phyloP scores from a whole-genome alignment of 2,888 invertebrate species.

The Julus scandinavius region DNA sequence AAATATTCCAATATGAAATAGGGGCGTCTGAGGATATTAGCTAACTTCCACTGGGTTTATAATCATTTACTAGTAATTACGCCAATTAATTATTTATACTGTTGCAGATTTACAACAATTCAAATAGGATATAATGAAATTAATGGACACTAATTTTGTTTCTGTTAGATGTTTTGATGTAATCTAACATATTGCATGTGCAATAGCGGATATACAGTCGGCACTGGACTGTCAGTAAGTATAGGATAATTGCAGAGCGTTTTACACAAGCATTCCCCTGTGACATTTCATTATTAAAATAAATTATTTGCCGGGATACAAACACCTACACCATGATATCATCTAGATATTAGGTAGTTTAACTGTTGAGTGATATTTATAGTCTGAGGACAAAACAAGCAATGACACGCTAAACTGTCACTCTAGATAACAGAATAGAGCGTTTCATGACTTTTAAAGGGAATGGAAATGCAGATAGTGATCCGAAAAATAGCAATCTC shows the following conservation, averaged over 20 bases:
- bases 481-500: neutral
- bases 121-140: neutral
- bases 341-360: neutral
- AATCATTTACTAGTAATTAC: neutral
- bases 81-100: neutral
- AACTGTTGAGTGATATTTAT: neutral
- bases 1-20: neutral
- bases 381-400: constrained; percentile 5
- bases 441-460: neutral
- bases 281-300: constrained; percentile 12
- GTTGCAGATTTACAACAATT: neutral
- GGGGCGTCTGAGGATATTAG: neutral
- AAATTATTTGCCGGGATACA: neutral
- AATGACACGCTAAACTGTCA: neutral
- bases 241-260: neutral
- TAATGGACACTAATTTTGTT: neutral
- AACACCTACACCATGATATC: neutral
- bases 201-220: neutral
- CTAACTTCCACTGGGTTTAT: neutral
- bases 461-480: neutral
- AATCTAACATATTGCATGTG: neutral
- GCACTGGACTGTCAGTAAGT: neutral
- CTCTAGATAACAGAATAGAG: neutral
- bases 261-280: neutral
- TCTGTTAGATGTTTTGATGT: neutral